Evolutionary conservation across 2,797 vertebrate species (phyloP), one percentile per base, ranked within the genome.

Genomic region (Tenualosa ilisha): DNA sequence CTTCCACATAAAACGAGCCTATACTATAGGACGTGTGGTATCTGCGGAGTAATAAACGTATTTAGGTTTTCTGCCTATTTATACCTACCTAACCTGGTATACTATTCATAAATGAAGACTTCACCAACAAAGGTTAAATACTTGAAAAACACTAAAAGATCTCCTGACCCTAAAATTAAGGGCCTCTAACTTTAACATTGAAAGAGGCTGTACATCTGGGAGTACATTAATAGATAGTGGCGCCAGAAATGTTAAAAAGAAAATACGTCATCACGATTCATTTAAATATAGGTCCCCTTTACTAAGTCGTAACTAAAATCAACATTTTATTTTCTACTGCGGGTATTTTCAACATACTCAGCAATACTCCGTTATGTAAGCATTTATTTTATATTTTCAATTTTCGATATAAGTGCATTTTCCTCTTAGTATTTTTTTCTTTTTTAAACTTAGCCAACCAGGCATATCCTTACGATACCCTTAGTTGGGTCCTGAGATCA

Each of bases 241-340:
- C 68, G 68, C 68, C 68, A 75, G 31, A 75, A 75, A 75, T 75
- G 68, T 75, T 75, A 75, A 75, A 54, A 40, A 75, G 68, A 20
- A 20, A 9, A 31, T 6, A 75, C 68, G 68, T 40, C 37, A 75
- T 37, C 37, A 75, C 15, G 13, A 13, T 2, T 75, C 31, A 75
- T 75, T 75, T 75, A 43, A 15, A 75, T 75, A 37, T 75, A 75
- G 68, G 68, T 75, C 12, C 37, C 68, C 68, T 12, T 40, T 75
- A 15, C 40, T 31, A 75, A 75, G 20, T 75, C 68, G 3, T 13
- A 2, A 75, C 31, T 40, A 6, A 75, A 75, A 40, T 17, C 13
- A 75, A 17, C 15, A 75, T 37, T 15, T 43, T 75, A 17, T 75
- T 65, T 26, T 12, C 9, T 24, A 65, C 3, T 59, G 63, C 0